These are phyloP conservation scores for Globodera ellingtonae DNA, from an alignment of 1,140 invertebrate species.

Conservation along the genomic window DNA sequence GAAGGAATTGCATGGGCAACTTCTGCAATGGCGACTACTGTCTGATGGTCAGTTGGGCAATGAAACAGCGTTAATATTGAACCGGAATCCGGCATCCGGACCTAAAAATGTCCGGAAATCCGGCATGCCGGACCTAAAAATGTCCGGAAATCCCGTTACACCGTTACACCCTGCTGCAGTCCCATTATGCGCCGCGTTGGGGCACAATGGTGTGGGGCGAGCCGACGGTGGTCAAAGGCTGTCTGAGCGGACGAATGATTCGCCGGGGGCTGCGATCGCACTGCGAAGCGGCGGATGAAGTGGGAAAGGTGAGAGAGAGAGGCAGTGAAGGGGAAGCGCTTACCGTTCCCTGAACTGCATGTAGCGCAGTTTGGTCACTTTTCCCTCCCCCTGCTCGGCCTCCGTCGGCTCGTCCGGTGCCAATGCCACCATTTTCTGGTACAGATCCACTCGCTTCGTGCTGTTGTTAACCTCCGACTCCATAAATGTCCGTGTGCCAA, in stretches of 20 bases:
- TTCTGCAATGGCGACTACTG: constrained; percentile 62
- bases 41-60: constrained; percentile 17
- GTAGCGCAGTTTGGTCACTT: constrained; percentile 43
- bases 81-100: too few species aligned
- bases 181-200: constrained; percentile 61
- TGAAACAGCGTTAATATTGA: not conserved
- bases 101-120: too few species aligned
- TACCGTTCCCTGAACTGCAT: constrained; percentile 83
- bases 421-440: constrained; percentile 95
- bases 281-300: constrained; percentile 52
- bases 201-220: constrained; percentile 54
- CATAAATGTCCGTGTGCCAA: constrained; percentile 82
- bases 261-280: constrained; percentile 51
- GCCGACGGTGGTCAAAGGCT: constrained; percentile 61
- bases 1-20: constrained; percentile 59
- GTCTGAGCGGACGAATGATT: constrained; percentile 58
- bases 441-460: constrained; percentile 81
- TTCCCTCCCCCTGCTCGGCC: not conserved
- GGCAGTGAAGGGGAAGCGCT: not conserved
- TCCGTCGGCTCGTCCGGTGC: constrained; percentile 84
- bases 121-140: too few species aligned
- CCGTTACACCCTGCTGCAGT: not conserved
- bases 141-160: too few species aligned
- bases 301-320: constrained; percentile 19
- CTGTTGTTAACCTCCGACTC: constrained; percentile 88